phyloP scores from a whole-genome alignment of 2,113 vertebrate species.

The Ailuropoda melanoleuca region DNA sequence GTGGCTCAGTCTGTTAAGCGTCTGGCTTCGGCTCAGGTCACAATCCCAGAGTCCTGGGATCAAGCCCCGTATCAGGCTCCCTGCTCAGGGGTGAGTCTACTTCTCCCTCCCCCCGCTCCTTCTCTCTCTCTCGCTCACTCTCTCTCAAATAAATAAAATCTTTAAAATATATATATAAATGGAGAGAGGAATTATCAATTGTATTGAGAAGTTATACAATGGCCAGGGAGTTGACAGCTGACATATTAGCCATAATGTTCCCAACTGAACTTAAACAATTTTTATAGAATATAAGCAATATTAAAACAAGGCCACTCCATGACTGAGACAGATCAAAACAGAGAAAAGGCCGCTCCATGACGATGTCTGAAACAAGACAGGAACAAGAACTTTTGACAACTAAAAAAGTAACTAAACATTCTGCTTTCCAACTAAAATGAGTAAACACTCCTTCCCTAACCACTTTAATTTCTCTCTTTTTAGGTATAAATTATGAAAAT shows the following conservation, averaged over 20 bases:
- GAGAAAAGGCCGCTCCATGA: neutral
- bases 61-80: neutral
- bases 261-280: neutral
- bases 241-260: neutral
- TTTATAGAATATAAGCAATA: neutral
- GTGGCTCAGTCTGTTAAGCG: neutral
- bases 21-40: neutral
- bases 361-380: neutral
- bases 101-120: neutral
- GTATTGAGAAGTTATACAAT: neutral
- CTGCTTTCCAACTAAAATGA: neutral
- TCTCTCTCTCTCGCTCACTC: too few relatives aligned
- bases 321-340: neutral
- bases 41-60: neutral
- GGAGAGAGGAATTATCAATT: neutral
- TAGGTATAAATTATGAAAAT: neutral
- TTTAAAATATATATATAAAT: too few relatives aligned
- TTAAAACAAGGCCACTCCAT: neutral
- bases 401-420: neutral
- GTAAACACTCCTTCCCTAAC: neutral
- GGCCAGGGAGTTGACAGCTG: neutral
- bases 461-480: neutral
- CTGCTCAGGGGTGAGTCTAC: neutral
- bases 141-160: too few relatives aligned
- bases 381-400: neutral